A percentile compares a stretch with the other conserved stretches of the same genome.
phyloP scores from a whole-genome alignment of 2,797 vertebrate genomes.

The Spea hammondii region DNA sequence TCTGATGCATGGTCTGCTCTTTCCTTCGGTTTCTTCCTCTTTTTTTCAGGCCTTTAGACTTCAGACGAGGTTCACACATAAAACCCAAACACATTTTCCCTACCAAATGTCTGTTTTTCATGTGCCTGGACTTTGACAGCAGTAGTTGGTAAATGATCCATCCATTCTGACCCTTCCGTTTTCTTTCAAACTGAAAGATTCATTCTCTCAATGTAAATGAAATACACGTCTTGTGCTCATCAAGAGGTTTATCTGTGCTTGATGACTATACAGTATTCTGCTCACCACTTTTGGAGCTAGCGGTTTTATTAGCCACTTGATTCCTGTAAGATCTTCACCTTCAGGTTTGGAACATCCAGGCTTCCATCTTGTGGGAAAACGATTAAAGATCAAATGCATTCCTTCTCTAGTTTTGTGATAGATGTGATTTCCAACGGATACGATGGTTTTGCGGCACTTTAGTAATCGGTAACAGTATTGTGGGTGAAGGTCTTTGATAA shows the following conservation, averaged over 20 bases:
- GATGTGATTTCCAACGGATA: not conserved
- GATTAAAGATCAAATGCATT: not conserved
- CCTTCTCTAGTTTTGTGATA: no score
- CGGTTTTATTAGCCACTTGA: not conserved
- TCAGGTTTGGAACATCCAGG: not conserved
- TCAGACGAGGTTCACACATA: conserved; percentile 6
- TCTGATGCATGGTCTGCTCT: conserved; percentile 38
- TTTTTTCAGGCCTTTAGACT: conserved; percentile 23
- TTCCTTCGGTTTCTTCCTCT: conserved; percentile 24
- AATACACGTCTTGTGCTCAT: no score
- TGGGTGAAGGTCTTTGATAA: not conserved
- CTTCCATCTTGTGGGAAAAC: not conserved
- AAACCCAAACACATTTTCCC: not conserved
- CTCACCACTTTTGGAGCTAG: not conserved
- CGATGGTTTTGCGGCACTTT: no score
- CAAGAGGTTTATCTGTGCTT: no score
- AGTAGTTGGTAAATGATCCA: conserved; percentile 24
- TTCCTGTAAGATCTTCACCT: not conserved
- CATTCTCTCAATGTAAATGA: not conserved
- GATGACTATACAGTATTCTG: no score
- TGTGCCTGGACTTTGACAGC: conserved; percentile 32
- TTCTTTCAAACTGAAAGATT: not conserved
- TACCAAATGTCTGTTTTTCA: conserved; percentile 15
- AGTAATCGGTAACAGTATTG: conserved; percentile 1
- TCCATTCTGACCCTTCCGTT: not conserved